These are phyloP conservation scores for Fopius arisanus DNA, from an alignment of 1,140 invertebrate genomes.

Conservation along the genomic window DNA sequence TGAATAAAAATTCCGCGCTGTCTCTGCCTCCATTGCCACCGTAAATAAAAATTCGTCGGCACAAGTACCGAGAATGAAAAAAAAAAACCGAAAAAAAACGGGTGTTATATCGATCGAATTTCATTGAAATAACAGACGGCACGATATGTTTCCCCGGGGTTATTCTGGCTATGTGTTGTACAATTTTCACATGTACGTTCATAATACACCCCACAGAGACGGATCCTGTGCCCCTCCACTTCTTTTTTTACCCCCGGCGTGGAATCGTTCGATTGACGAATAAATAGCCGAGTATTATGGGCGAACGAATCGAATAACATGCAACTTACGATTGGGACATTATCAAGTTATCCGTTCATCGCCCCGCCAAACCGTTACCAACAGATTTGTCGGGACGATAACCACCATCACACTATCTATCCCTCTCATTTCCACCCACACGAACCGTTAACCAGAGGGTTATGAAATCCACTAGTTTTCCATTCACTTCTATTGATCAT, in stretches of 20 bases:
- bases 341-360: constrained; percentile 40
- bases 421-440: neutral
- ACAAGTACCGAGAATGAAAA: neutral
- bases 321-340: constrained; percentile 41
- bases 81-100: neutral
- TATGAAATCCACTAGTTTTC: constrained; percentile 38
- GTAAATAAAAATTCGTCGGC: constrained; percentile 28
- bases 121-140: constrained; percentile 21
- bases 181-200: constrained; percentile 2
- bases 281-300: constrained; percentile 31
- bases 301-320: constrained; percentile 35
- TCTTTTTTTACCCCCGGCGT: neutral
- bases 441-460: neutral
- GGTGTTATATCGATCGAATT: constrained; percentile 25
- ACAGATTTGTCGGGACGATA: constrained; percentile 39
- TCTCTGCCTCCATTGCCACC: constrained; percentile 1
- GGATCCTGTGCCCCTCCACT: neutral
- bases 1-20: constrained; percentile 24
- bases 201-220: neutral
- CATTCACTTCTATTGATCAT: constrained; percentile 36
- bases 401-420: neutral
- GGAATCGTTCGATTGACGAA: constrained; percentile 25
- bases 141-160: constrained; percentile 6
- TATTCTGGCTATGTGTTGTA: neutral
- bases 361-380: constrained; percentile 36